Conservation (phyloP, 2,797 vertebrate genomes). For the Argya squamiceps region DNA sequence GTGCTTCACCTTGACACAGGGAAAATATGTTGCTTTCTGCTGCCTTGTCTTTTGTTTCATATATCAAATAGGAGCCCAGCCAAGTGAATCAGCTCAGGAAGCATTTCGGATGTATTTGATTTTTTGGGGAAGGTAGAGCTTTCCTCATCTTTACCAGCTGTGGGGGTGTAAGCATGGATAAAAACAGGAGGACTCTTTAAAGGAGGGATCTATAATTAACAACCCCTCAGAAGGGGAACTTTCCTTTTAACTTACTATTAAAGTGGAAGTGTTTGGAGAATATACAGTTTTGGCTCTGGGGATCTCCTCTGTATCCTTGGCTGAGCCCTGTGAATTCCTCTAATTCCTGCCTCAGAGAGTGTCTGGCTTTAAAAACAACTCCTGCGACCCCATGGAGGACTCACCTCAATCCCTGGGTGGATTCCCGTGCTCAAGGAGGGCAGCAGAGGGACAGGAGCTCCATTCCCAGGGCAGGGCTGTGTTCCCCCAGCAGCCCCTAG, state of each 20-base stretch:
- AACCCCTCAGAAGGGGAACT: constrained; percentile 45
- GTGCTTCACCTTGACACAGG: constrained; percentile 40
- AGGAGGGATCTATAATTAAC: constrained; percentile 67
- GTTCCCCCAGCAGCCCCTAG: not conserved
- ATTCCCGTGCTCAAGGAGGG: not conserved
- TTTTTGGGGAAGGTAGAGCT: constrained; percentile 51
- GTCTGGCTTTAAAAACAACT: not conserved
- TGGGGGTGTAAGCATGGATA: constrained; percentile 40
- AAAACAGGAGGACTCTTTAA: constrained; percentile 48
- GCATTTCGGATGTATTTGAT: constrained; percentile 47
- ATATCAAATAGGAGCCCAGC: constrained; percentile 36
- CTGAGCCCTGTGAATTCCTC: constrained; percentile 12
- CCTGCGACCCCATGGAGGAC: not conserved
- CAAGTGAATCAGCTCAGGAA: constrained; percentile 58
- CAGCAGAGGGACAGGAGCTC: not conserved
- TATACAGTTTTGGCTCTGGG: constrained; percentile 8
- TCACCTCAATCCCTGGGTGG: not conserved
- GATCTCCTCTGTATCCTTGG: constrained; percentile 29
- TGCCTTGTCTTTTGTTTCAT: constrained; percentile 46
- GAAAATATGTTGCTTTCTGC: constrained; percentile 10
- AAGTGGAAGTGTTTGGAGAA: constrained; percentile 37
- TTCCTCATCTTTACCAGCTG: constrained; percentile 33
- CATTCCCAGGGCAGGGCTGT: not conserved
- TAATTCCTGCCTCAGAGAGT: not conserved
- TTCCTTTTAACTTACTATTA: constrained; percentile 59